Base-by-base conservation (phyloP, 2,888 invertebrate genomes). In the Panopea generosa region DNA sequence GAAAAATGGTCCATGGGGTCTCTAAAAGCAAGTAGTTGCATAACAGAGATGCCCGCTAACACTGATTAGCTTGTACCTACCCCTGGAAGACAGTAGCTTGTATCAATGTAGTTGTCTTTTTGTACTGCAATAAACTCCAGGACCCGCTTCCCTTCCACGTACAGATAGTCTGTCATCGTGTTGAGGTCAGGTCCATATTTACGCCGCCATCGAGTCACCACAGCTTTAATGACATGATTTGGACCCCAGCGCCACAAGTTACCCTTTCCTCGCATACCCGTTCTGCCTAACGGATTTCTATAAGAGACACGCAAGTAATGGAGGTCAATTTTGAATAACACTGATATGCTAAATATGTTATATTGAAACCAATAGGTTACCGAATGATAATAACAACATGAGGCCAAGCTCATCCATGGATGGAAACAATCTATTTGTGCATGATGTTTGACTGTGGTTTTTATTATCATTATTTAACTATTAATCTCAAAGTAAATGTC, bases 201-300 rank as follows among this genome's bases (percentile, higher is more conserved):
- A 27, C 86, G 85, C 81, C 91, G 84, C 89, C 90, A 92, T 74
- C 92, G 84, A 0, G 92, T 91, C 22, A 92, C 86, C 9, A 92
- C 88, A 3, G 90, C 86, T 49, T 88, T 85, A 16, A 93, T 90
- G 43, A 88, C 87, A 83, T 93, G 92, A 76, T 93, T 93, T 16
- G 92, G 92, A n/a, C 93, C 93, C 92, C 92, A 93, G 22, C 92
- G 85, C 84, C 90, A 91, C 47, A 92, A 73, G 20, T 84, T 85
- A 16, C 93, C 93, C 62, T 90, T 86, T 3, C 93, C 93, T 45
- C 91, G 79, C 16, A 92, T 68, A 18, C 93, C 93, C 6, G 92
- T 92, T 52, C 93, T 83, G 14, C 93, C 93, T 80, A 90, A 86
- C 2, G 92, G 92, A 80, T 92, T 92, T 56, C 92, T 92, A 74